Percentiles rank a stretch among this genome's conserved stretches.
Conservation (phyloP, 2,113 vertebrate genomes). For the Terrapene triunguis region DNA sequence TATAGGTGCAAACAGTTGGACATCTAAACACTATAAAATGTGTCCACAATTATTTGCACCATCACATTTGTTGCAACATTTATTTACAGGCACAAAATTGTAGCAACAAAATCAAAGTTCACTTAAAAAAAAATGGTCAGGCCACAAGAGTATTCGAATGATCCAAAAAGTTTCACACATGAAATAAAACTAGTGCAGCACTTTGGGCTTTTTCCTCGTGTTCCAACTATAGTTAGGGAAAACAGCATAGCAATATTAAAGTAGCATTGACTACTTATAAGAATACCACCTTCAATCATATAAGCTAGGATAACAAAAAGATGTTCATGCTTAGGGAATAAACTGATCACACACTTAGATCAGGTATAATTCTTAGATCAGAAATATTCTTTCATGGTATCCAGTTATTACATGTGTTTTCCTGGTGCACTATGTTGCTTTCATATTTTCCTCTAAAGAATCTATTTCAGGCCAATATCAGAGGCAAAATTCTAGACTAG, state of each 20-base stretch:
- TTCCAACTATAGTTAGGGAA: background rate
- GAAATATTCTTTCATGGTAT: background rate
- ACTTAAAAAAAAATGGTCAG: background rate
- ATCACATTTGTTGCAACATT: background rate
- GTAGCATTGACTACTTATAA: background rate
- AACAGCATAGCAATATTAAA: background rate
- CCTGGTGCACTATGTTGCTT: rapidly evolving
- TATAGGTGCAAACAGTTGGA: background rate
- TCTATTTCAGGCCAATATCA: background rate
- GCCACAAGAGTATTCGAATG: background rate
- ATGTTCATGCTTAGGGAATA: background rate
- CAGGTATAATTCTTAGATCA: no score
- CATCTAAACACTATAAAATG: background rate
- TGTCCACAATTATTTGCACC: background rate
- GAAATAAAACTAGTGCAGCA: rapidly evolving
- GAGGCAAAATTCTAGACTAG: background rate
- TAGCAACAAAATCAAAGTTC: background rate
- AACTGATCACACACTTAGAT: rapidly evolving
- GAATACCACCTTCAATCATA: background rate
- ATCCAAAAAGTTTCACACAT: background rate
- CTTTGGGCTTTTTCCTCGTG: background rate
- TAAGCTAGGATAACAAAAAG: background rate
- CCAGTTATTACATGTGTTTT: background rate
- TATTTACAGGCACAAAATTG: background rate
- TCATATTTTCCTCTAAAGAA: rapidly evolving